Conservation (phyloP, 2,797 vertebrate genomes). For the Coilia nasus region DNA sequence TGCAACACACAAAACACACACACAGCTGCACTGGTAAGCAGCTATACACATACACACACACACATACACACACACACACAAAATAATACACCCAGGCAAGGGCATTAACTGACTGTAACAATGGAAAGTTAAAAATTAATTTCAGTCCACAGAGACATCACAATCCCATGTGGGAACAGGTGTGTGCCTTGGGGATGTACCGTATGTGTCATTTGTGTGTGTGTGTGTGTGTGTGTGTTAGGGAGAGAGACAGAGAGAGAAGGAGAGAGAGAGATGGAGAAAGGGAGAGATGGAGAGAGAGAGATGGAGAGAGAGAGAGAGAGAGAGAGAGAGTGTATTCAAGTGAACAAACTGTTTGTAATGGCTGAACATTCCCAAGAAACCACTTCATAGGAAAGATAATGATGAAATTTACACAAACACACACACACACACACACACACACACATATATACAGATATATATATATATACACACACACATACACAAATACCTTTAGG, state of each 20-base stretch:
- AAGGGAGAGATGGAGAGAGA: too few relatives aligned
- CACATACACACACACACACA: background rate
- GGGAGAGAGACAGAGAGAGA: too few relatives aligned
- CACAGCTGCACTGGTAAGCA: slow-evolving; percentile 88
- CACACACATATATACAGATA: too few relatives aligned
- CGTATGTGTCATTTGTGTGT: too few relatives aligned
- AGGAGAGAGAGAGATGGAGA: too few relatives aligned
- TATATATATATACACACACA: background rate
- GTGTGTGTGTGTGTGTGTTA: too few relatives aligned
- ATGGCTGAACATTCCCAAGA: slow-evolving; percentile 18
- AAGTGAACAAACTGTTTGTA: slow-evolving; percentile 12
- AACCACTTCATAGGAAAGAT: background rate
- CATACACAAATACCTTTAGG: background rate
- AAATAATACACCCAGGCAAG: slow-evolving; percentile 70
- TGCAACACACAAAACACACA: slow-evolving; percentile 66
- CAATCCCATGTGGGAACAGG: background rate
- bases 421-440: too few relatives aligned
- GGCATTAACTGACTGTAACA: slow-evolving; percentile 46
- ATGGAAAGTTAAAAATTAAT: too few relatives aligned
- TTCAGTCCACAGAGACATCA: too few relatives aligned
- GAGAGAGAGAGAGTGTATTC: background rate
- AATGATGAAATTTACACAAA: too few relatives aligned
- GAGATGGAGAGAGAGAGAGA: too few relatives aligned
- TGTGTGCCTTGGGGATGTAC: background rate
- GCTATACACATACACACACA: slow-evolving; percentile 66